Evolutionary conservation across 1,140 invertebrate species (phyloP).

Genomic region (Atta cephalotes): DNA sequence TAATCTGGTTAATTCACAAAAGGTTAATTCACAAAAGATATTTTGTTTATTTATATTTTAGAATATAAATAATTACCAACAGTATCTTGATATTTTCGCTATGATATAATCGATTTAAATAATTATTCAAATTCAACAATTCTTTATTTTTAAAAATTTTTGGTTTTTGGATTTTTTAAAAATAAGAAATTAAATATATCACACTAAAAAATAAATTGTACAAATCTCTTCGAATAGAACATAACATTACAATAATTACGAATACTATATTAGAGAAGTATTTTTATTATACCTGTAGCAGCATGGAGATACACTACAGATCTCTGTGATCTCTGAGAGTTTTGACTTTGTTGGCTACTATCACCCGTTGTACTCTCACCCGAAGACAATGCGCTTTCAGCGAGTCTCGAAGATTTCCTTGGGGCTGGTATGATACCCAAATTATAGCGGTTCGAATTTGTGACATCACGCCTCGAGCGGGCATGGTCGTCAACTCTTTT

Average conservation of each 20-base stretch:
- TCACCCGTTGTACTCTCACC: constrained; percentile 87
- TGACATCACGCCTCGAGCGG: constrained; percentile 80
- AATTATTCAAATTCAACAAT: background rate
- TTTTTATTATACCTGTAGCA: constrained; percentile 88
- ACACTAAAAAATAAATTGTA: background rate
- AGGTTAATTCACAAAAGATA: background rate
- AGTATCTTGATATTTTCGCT: background rate
- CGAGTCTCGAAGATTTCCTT: constrained; percentile 81
- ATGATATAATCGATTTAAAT: background rate
- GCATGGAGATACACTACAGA: constrained; percentile 93
- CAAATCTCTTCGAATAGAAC: background rate
- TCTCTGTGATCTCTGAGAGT: constrained; percentile 92
- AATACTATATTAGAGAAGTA: background rate
- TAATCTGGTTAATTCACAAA: background rate
- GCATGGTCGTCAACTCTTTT: constrained; percentile 83
- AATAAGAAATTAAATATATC: background rate
- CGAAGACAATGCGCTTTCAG: constrained; percentile 84
- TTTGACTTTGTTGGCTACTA: constrained; percentile 93
- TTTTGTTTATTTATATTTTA: background rate
- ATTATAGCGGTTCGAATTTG: constrained; percentile 80
- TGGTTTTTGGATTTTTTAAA: background rate
- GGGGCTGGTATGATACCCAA: constrained; percentile 80
- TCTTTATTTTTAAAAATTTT: background rate
- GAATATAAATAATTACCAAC: background rate
- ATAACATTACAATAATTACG: background rate